Evolutionary conservation across 1,140 invertebrate genomes (phyloP).

Genomic region (Uloborus diversus): DNA sequence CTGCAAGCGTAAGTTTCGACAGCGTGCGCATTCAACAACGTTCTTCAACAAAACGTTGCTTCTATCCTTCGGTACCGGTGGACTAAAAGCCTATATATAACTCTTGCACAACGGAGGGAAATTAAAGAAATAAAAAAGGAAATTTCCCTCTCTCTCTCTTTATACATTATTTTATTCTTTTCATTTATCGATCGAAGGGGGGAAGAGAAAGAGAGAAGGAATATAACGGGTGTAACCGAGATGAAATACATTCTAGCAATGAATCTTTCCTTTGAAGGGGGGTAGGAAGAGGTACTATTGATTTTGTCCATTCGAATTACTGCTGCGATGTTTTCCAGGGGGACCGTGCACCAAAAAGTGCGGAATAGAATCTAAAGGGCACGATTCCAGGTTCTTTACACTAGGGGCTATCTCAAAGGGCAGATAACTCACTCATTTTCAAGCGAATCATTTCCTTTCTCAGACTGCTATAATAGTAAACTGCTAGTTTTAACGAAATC

Average conservation of each 20-base stretch:
- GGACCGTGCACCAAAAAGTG: neutral
- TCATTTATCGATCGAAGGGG: constrained; percentile 26
- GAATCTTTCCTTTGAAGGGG: constrained; percentile 28
- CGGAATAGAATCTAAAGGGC: too few species aligned
- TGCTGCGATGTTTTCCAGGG: neutral
- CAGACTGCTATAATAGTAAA: too few species aligned
- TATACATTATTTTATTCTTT: constrained; percentile 29
- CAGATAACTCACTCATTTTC: too few species aligned
- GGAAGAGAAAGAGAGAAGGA: neutral
- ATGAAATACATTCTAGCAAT: constrained; percentile 50
- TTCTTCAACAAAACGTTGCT: too few species aligned
- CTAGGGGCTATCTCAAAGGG: too few species aligned
- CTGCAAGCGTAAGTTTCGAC: too few species aligned
- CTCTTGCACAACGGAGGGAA: neutral
- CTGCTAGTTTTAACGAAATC: too few species aligned
- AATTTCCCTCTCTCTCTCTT: neutral
- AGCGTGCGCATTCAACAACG: too few species aligned
- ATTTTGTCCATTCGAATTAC: constrained; percentile 51
- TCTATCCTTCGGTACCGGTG: too few species aligned
- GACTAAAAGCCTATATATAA: constrained; percentile 32
- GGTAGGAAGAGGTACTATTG: constrained; percentile 29
- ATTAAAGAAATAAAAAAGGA: constrained; percentile 18
- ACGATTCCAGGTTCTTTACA: too few species aligned
- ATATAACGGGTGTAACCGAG: constrained; percentile 40
- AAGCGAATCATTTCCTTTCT: too few species aligned